Conservation (phyloP, 2,797 vertebrate genomes). For the Paguma larvata region DNA sequence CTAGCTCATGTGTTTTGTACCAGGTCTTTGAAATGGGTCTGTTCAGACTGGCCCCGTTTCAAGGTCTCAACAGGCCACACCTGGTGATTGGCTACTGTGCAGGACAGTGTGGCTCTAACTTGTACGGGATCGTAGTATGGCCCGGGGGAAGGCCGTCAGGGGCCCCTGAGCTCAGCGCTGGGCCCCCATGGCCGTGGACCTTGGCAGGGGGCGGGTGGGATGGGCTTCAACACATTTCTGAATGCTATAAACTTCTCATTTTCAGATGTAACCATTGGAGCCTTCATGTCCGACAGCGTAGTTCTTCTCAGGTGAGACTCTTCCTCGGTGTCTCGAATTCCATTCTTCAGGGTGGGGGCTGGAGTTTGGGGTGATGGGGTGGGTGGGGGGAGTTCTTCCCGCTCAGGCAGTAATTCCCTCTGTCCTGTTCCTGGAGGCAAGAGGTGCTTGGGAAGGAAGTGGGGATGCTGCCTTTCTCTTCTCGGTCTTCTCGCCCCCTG, state of each 20-base stretch:
- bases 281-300: conserved; percentile 97
- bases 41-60: neutral
- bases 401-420: neutral
- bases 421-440: neutral
- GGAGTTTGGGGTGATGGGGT: neutral
- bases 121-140: neutral
- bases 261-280: conserved; percentile 97
- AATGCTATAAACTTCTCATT: conserved; percentile 78
- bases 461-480: neutral
- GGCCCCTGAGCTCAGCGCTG: neutral
- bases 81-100: neutral
- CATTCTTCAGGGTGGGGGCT: neutral
- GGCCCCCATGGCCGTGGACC: neutral
- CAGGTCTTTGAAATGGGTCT: neutral
- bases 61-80: neutral
- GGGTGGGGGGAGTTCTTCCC: accelerated
- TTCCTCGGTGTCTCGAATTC: neutral
- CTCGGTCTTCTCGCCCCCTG: neutral
- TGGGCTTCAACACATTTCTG: conserved; percentile 45
- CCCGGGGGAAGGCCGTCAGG: neutral
- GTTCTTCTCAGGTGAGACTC: conserved; percentile 96
- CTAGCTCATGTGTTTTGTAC: neutral
- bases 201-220: neutral
- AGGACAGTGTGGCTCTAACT: neutral
- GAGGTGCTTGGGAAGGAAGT: neutral